Conservation (phyloP, 2,797 vertebrate genomes). For the Coilia nasus region DNA sequence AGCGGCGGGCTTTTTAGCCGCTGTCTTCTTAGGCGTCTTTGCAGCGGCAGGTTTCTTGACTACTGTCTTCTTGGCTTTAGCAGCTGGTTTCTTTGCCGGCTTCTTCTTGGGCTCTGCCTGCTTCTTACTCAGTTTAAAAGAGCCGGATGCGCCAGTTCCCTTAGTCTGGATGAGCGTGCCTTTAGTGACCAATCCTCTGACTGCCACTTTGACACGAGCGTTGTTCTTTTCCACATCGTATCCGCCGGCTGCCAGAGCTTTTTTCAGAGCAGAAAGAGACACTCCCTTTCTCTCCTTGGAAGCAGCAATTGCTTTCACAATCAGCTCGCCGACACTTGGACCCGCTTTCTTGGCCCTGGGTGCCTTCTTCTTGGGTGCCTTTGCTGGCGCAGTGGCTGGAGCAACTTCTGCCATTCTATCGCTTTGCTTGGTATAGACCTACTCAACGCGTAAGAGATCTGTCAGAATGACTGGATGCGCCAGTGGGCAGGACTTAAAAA, state of each 20-base stretch:
- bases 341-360: neutral
- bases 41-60: neutral
- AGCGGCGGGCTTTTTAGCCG: neutral
- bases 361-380: neutral
- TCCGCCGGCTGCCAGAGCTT: neutral
- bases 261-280: too few species aligned
- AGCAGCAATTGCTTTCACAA: too few species aligned
- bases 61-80: neutral
- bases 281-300: too few species aligned
- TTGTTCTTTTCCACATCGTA: conserved; percentile 10
- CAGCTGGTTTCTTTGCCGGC: neutral
- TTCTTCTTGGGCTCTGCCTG: too few species aligned
- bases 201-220: neutral
- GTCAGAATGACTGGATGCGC: neutral
- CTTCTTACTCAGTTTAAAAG: neutral
- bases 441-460: neutral
- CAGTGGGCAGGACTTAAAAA: neutral
- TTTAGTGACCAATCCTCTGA: neutral
- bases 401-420: neutral
- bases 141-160: neutral
- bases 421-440: too few species aligned
- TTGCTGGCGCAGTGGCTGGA: neutral
- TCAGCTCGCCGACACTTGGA: too few species aligned
- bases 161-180: neutral
- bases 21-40: neutral